Conservation (phyloP, 2,888 invertebrate species). For the Eulithis testata region DNA sequence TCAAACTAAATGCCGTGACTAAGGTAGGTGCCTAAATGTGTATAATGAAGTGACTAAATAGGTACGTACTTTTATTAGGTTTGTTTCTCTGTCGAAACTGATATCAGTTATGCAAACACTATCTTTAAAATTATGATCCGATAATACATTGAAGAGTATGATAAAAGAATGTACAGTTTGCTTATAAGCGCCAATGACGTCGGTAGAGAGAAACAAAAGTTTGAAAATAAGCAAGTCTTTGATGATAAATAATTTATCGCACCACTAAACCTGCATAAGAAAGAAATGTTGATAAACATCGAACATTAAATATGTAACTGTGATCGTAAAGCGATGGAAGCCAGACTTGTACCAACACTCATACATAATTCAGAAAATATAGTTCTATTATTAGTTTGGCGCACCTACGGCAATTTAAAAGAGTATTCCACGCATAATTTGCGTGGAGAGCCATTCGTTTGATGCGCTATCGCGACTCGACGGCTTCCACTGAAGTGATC, state of each 20-base stretch:
- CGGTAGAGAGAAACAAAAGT: constrained; percentile 76
- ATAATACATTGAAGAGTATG: constrained; percentile 42
- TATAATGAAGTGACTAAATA: constrained; percentile 66
- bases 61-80: constrained; percentile 52
- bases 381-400: constrained; percentile 54
- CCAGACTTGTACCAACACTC: constrained; percentile 76
- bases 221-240: constrained; percentile 80
- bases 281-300: constrained; percentile 85
- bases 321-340: constrained; percentile 79
- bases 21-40: constrained; percentile 36
- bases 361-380: constrained; percentile 62
- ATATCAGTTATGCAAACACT: constrained; percentile 55
- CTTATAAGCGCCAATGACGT: constrained; percentile 70
- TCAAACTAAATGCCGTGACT: constrained; percentile 62
- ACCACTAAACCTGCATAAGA: constrained; percentile 82
- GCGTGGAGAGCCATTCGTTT: constrained; percentile 65
- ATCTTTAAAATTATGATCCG: constrained; percentile 55
- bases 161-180: constrained; percentile 61
- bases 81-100: constrained; percentile 61
- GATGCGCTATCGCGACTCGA: constrained; percentile 60
- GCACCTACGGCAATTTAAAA: constrained; percentile 69
- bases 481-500: constrained; percentile 60
- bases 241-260: constrained; percentile 83
- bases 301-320: constrained; percentile 84
- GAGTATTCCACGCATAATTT: constrained; percentile 73